phyloP scores from a whole-genome alignment of 2,113 vertebrate species.

The Anguilla japonica region DNA sequence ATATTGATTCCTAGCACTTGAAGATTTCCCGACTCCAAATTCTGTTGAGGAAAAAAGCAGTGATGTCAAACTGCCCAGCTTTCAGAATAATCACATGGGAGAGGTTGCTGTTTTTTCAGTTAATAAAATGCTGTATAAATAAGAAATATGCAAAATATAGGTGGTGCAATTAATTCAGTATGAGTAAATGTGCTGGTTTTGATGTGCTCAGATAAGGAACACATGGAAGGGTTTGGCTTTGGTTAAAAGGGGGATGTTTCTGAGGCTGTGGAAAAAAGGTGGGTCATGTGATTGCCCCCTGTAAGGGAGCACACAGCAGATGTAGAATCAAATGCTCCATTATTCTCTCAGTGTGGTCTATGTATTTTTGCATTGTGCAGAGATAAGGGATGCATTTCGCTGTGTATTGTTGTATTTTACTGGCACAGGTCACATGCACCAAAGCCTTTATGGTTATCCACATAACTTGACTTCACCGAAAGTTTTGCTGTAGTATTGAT shows the following conservation, averaged over 20 bases:
- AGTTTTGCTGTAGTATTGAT: background rate
- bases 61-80: background rate
- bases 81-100: background rate
- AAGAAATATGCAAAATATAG: background rate
- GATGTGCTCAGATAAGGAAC: background rate
- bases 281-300: background rate
- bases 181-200: background rate
- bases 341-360: background rate
- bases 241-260: background rate
- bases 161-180: background rate
- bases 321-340: background rate
- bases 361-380: background rate
- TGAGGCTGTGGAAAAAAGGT: background rate
- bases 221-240: background rate
- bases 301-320: background rate
- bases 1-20: background rate
- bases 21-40: background rate
- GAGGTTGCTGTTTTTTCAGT: background rate
- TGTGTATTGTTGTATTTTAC: background rate
- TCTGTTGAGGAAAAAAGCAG: background rate
- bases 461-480: background rate
- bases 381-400: background rate
- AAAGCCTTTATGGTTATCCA: background rate
- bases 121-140: background rate
- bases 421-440: background rate